Base-by-base conservation (phyloP, 2,888 invertebrate species). In the Dicyrtoma fusca region DNA sequence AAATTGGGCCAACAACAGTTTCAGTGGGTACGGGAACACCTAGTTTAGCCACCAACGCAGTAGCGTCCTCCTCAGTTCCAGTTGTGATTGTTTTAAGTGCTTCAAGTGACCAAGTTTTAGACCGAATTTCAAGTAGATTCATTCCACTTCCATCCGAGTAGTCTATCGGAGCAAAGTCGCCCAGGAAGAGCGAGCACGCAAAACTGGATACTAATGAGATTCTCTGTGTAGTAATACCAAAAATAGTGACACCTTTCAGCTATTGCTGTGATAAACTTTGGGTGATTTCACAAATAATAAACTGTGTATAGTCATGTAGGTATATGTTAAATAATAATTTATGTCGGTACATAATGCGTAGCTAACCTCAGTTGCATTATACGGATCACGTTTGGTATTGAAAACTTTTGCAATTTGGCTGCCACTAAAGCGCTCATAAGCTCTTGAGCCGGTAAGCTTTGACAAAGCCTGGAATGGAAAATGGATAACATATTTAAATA, bases 151-250 rank as follows among this genome's bases (percentile, higher is more conserved):
- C 97, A 84, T 98, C 98, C 0, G 94, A 88, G 77, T 88, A 88
- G 84, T 98, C 98, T 63, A 98, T 94, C 0, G 94, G 91, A 0
- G 95, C 96, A 76, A 95, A 90, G 81, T 88, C 86, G 1, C 97
- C 97, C 51, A 95, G 84, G 82, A 98, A 91, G 68, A 98, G 84
- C 0, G 94, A 93, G 74, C 93, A 92, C 0, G 91, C 88, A 84
- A 98, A 98, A 80, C 95, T 97, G 82, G 97, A 97, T 4, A 98
- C 89, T 55, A 98, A 86, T 0, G 97, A 96, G 79, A 98, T 94
- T 81, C 94, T 87, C 90, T 91, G 84, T 72, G 87, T 77, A 65
- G 69, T 69, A 68, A 68, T 59, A 49, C 3, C 49, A 49, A n/a
- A 49, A 49, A 49, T 13, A 51, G n/a, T 51, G 8, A 19, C 17